phyloP scores from a whole-genome alignment of 2,113 vertebrate species.

The Aspiorhynchus laticeps region DNA sequence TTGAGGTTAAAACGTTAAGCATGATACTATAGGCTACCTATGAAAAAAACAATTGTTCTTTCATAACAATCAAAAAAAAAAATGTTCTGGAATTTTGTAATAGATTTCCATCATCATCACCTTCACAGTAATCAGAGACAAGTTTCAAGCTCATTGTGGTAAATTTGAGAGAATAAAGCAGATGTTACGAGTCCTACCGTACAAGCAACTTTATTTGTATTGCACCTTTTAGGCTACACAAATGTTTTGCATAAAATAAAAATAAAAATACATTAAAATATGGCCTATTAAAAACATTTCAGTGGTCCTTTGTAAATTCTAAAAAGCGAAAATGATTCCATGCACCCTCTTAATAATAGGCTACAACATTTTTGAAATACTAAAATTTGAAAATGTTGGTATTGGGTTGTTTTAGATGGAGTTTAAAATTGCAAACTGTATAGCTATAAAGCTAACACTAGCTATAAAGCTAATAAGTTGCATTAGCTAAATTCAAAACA shows the following conservation, averaged over 20 bases:
- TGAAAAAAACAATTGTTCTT: not conserved
- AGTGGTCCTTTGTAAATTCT: too few species aligned
- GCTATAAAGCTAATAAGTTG: not conserved
- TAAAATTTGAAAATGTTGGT: not conserved
- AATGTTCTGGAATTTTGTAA: not conserved
- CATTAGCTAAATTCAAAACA: not conserved
- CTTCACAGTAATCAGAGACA: not conserved
- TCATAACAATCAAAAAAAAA: not conserved
- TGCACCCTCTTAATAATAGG: not conserved
- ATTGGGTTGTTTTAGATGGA: not conserved
- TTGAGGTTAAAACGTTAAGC: not conserved
- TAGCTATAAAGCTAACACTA: not conserved
- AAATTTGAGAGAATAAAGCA: too few species aligned
- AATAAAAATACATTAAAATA: too few species aligned
- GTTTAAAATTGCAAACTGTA: not conserved
- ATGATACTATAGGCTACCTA: not conserved
- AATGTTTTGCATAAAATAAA: too few species aligned
- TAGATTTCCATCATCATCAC: not conserved
- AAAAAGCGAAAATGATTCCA: not conserved
- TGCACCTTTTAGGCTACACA: too few species aligned
- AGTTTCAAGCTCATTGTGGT: not conserved
- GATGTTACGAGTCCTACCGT: too few species aligned
- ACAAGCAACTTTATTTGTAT: too few species aligned
- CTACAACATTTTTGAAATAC: too few species aligned
- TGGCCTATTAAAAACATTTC: too few species aligned